Percentiles rank a stretch among this genome's conserved stretches.
Conservation (phyloP, 2,113 vertebrate genomes). For the Ifrita kowaldi region DNA sequence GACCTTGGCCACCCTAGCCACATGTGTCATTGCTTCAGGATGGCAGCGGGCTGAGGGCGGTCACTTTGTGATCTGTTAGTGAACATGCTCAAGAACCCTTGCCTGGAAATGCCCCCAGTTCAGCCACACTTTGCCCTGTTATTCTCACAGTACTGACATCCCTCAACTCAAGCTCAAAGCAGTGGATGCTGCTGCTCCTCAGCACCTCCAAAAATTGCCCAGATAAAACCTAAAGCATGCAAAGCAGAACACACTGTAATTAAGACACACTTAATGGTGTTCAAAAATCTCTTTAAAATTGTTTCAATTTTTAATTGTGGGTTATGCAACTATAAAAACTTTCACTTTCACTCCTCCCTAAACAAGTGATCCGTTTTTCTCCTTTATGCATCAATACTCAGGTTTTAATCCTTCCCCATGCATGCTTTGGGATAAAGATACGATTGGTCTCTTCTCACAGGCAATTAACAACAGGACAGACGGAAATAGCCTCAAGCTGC, state of each 20-base stretch:
- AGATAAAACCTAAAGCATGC: rapidly evolving
- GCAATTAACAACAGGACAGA: background rate
- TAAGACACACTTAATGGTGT: background rate
- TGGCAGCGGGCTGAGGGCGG: background rate
- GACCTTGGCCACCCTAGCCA: background rate
- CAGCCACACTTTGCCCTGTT: background rate
- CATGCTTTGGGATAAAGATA: background rate
- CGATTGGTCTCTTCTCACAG: background rate
- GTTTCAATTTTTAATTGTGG: background rate
- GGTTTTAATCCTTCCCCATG: background rate
- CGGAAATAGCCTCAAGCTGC: background rate
- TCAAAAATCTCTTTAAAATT: background rate
- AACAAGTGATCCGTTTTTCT: background rate
- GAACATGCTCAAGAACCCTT: rapidly evolving
- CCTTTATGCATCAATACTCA: background rate
- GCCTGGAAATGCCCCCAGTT: background rate
- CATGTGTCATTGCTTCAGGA: background rate
- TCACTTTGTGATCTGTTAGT: background rate
- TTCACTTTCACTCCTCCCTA: background rate
- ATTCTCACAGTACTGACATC: background rate
- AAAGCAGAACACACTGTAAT: background rate
- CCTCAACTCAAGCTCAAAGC: background rate
- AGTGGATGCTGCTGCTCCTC: background rate
- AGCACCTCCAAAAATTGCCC: background rate
- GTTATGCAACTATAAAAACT: background rate